These are phyloP conservation scores for Dolichoris vasculosae DNA, from an alignment of 1,140 invertebrate genomes.

Conservation along the genomic window DNA sequence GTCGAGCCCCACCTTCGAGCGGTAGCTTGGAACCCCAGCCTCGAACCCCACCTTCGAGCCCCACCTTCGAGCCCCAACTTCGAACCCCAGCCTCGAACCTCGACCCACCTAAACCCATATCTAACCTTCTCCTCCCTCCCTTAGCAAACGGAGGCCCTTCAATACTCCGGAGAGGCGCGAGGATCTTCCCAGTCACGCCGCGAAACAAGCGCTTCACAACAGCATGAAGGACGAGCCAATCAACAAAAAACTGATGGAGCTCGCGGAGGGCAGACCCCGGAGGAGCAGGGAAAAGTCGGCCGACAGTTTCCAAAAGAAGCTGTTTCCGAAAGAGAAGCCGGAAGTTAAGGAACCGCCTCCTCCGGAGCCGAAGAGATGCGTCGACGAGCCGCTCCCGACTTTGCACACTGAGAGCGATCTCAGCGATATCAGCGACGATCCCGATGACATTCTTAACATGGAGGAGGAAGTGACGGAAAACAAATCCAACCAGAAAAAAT, in stretches of 20 bases:
- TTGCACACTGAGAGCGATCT: conserved; percentile 82
- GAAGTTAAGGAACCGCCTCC: conserved; percentile 67
- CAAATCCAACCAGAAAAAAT: conserved; percentile 47
- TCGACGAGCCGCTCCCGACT: conserved; percentile 74
- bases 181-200: conserved; percentile 64
- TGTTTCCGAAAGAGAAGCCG: conserved; percentile 64
- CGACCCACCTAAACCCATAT: neutral
- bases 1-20: too few species aligned
- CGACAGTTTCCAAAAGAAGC: conserved; percentile 67
- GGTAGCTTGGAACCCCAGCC: too few species aligned
- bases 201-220: conserved; percentile 68
- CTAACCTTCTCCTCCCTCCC: too few species aligned
- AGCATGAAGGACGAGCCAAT: conserved; percentile 73
- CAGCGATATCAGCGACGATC: conserved; percentile 90
- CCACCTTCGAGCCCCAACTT: neutral
- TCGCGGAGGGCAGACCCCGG: conserved; percentile 68
- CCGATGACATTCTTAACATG: conserved; percentile 88
- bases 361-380: conserved; percentile 74
- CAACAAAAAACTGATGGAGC: conserved; percentile 73
- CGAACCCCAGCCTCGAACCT: too few species aligned
- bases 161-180: conserved; percentile 67
- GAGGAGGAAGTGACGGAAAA: conserved; percentile 76
- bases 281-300: conserved; percentile 69
- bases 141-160: conserved; percentile 64
- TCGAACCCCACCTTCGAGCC: neutral